These are phyloP conservation scores for Procavia capensis DNA, from an alignment of 2,113 vertebrate species.

Conservation along the genomic window DNA sequence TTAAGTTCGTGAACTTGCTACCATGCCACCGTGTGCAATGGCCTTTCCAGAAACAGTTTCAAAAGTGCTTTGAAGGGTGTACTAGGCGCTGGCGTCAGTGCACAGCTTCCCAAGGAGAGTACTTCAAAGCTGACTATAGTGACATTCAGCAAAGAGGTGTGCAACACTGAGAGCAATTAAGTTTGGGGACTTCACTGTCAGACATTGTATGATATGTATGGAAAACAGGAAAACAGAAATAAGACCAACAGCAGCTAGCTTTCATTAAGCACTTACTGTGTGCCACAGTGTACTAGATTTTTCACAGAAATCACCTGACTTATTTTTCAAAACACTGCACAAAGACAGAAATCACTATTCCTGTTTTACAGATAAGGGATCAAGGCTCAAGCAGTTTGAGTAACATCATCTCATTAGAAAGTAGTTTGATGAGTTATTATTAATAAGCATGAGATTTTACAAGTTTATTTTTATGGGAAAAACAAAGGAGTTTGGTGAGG, in stretches of 20 bases:
- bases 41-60: too few relatives aligned
- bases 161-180: too few relatives aligned
- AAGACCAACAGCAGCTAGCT: background rate
- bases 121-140: too few relatives aligned
- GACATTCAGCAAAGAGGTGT: too few relatives aligned
- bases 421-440: background rate
- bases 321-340: background rate
- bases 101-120: too few relatives aligned
- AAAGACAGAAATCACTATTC: background rate
- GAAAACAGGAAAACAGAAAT: background rate
- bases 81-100: too few relatives aligned
- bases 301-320: background rate
- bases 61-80: too few relatives aligned
- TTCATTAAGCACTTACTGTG: background rate
- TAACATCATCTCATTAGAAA: background rate
- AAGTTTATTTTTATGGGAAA: background rate
- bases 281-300: background rate
- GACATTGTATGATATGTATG: background rate
- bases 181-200: too few relatives aligned
- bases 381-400: background rate
- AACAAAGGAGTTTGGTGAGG: background rate
- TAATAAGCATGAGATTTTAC: background rate
- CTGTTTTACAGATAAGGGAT: background rate
- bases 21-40: too few relatives aligned
- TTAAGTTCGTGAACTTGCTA: too few relatives aligned